Base-by-base conservation (phyloP, 1,140 invertebrate species). In the Physella acuta region DNA sequence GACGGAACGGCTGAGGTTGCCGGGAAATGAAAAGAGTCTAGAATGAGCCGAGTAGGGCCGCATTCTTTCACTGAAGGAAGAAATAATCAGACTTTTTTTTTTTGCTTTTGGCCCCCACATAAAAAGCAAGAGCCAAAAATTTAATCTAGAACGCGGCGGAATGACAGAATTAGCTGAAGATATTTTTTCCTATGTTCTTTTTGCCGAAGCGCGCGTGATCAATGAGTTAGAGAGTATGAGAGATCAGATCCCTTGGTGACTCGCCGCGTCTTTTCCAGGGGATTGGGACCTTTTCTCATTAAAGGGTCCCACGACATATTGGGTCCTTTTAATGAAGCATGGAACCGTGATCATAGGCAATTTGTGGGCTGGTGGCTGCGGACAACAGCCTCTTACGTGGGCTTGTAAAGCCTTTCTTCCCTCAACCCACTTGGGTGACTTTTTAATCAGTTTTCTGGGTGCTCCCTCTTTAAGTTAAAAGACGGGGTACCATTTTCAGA, bases 301-400 rank as follows among this genome's bases (percentile, higher is more conserved):
- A 60, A 31, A 60, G 58, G 24, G 58, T 28, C 33, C 58, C 58
- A 11, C 28, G 3, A 60, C 30, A 60, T 60, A 60, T 60, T 60
- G 58, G 58, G 30, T 8, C 34, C 58, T n/a, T 60, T 33, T 24
- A 56, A 56, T 56, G 53, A 56, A 60, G 30, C 58, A 36, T 34
- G 58, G 58, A 60, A 33, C 55, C 30, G 58, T 60, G 58, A 60
- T 60, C 58, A 60, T 34, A 60, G 58, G 26, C 53, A 56, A 56
- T 56, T 56, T 56, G n/a, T n/a, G n/a, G n/a, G n/a, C n/a, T n/a
- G n/a, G n/a, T n/a, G n/a, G n/a, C n/a, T n/a, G n/a, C n/a, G n/a
- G n/a, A n/a, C n/a, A n/a, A n/a, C n/a, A n/a, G n/a, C n/a, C n/a
- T n/a, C n/a, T n/a, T n/a, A n/a, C n/a, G n/a, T n/a, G n/a, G n/a